Evolutionary conservation across 2,113 vertebrate species (phyloP), one percentile per base, ranked within the genome.

Genomic region (Lethenteron reissneri): DNA sequence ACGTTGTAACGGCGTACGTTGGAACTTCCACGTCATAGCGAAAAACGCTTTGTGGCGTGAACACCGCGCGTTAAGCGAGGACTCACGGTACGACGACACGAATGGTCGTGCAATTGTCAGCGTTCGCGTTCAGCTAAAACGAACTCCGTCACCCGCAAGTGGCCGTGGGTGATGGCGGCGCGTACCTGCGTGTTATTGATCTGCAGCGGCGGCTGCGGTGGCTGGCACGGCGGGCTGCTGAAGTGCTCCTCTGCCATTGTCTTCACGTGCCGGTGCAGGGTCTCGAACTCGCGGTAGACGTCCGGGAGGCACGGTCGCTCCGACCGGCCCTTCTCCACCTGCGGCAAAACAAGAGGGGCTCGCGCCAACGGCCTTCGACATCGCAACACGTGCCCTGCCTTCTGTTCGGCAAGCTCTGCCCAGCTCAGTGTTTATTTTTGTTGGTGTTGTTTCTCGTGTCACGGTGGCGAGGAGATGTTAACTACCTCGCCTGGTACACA

Each of bases 241-340:
- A 92, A 84, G 79, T 95, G 86, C 56, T 91, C 88, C 69, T 84
- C 84, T 72, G 86, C 91, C 74, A 90, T 83, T 74, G 83, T 82
- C 77, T 84, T 85, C 70, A 95, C 84, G 76, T 86, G 82, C 57
- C 75, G 76, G 75, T 96, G 88, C 71, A 97, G 77, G 70, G 86
- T 84, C 81, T 97, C 92, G 73, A 96, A 95, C 75, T 96, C 90
- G 17, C 78, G 83, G 70, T 95, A 99, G 4, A 96, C 83, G 58
- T 88, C 86, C 56, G 88, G 86, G 76, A 97, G 95, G 57, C 78
- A 78, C 57, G 85, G 81, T 74, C 81, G 83, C 57, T 79, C 75
- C 1, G 78, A 77, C 58, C 79, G 78, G 1, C 80, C 79, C 7
- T 83, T 84, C 75, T 86, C 85, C 73, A 89, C 89, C 94, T 97